A percentile compares a stretch with the other conserved stretches of the same genome.
Conservation (phyloP, 2,797 vertebrate genomes). For the Enteromius treurensis region DNA sequence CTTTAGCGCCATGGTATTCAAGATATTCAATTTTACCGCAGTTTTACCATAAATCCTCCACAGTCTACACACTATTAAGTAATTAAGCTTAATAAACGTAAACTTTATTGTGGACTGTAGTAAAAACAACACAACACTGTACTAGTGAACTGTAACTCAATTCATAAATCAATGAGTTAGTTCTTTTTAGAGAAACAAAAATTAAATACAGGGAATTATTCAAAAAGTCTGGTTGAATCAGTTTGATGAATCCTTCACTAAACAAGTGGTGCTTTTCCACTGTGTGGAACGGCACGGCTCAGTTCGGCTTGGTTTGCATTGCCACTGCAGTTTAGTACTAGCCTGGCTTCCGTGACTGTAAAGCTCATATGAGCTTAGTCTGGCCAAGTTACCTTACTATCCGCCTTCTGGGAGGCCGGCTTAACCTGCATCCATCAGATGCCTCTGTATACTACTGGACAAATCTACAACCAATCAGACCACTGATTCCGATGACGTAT, state of each 20-base stretch:
- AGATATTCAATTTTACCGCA: background rate
- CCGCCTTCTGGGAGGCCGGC: no score
- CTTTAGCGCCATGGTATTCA: background rate
- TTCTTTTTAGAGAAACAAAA: background rate
- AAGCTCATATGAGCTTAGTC: no score
- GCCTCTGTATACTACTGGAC: no score
- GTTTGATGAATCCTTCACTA: background rate
- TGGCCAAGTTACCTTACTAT: no score
- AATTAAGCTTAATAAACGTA: background rate
- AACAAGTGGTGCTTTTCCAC: background rate
- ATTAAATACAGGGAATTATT: background rate
- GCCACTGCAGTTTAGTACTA: no score
- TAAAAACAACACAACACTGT: background rate
- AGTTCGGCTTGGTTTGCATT: no score
- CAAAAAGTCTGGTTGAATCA: background rate
- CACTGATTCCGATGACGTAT: no score
- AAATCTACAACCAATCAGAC: no score
- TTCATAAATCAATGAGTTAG: background rate
- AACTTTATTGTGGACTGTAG: background rate
- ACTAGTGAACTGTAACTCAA: background rate
- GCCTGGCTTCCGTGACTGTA: no score
- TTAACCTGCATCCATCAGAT: no score
- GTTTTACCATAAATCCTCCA: background rate
- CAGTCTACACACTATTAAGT: background rate
- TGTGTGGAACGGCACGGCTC: no score